Evolutionary conservation across 2,888 invertebrate genomes (phyloP).

Genomic region (Andrena dorsata): DNA sequence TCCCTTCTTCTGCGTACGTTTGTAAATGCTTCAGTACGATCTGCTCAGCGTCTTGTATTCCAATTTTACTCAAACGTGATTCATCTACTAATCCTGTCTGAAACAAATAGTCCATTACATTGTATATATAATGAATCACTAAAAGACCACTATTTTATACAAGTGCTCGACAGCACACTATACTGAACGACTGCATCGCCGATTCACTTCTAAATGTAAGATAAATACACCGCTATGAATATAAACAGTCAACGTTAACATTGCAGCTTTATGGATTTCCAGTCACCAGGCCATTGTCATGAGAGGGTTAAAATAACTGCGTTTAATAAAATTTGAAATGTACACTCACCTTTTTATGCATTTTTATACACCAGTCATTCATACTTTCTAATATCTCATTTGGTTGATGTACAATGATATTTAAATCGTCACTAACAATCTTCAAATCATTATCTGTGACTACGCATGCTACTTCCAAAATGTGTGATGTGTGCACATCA

Average conservation of each 20-base stretch:
- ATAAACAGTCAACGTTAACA: too few species aligned
- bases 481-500: constrained; percentile 90
- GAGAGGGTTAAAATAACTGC: too few species aligned
- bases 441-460: constrained; percentile 94
- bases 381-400: constrained; percentile 90
- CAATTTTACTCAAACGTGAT: constrained; percentile 89
- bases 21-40: constrained; percentile 90
- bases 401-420: constrained; percentile 92
- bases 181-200: too few species aligned
- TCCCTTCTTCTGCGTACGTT: constrained; percentile 85
- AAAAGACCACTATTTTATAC: too few species aligned
- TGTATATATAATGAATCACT: neutral
- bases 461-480: constrained; percentile 95
- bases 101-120: neutral
- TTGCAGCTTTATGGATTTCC: too few species aligned
- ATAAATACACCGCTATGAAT: too few species aligned
- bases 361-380: constrained; percentile 93
- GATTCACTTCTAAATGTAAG: too few species aligned
- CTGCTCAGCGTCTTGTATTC: constrained; percentile 89
- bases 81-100: constrained; percentile 92
- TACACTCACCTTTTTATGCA: constrained; percentile 90
- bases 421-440: constrained; percentile 90
- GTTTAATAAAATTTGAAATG: neutral
- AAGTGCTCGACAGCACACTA: too few species aligned
- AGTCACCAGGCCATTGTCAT: too few species aligned